Conservation (phyloP, 2,797 vertebrate genomes). For the Neomorphus geoffroyi region DNA sequence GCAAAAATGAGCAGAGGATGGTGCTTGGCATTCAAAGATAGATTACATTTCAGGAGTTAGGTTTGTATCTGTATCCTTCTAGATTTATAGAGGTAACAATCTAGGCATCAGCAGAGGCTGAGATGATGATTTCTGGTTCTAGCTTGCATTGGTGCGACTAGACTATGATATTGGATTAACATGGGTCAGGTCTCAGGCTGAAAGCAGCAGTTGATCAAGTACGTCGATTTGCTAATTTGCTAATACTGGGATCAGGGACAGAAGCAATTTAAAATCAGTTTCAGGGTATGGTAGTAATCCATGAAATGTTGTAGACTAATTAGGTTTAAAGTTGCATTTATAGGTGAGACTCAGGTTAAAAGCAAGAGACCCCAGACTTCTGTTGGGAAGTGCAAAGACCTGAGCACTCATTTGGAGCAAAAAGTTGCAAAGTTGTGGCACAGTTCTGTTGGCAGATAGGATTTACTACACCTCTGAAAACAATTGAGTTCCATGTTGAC, state of each 20-base stretch:
- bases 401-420: not conserved
- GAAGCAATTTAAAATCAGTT: not conserved
- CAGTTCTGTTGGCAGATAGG: not conserved
- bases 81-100: not conserved
- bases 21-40: not conserved
- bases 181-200: not conserved
- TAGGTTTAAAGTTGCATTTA: not conserved
- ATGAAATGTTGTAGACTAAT: not conserved
- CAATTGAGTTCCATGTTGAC: not conserved
- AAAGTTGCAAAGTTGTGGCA: not conserved
- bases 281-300: not conserved
- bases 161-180: not conserved
- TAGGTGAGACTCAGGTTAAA: not conserved
- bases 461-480: not conserved
- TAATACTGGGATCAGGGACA: not conserved
- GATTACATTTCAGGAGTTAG: not conserved
- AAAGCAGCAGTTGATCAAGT: not conserved
- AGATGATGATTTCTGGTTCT: not conserved
- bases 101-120: not conserved
- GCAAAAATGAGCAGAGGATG: not conserved
- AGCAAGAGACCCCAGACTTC: not conserved
- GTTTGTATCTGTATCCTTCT: not conserved
- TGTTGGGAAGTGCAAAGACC: not conserved
- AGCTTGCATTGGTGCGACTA: not conserved
- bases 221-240: not conserved